Evolutionary conservation across 2,113 vertebrate species (phyloP), one percentile per base, ranked within the genome.

Genomic region (Thunnus maccoyii): DNA sequence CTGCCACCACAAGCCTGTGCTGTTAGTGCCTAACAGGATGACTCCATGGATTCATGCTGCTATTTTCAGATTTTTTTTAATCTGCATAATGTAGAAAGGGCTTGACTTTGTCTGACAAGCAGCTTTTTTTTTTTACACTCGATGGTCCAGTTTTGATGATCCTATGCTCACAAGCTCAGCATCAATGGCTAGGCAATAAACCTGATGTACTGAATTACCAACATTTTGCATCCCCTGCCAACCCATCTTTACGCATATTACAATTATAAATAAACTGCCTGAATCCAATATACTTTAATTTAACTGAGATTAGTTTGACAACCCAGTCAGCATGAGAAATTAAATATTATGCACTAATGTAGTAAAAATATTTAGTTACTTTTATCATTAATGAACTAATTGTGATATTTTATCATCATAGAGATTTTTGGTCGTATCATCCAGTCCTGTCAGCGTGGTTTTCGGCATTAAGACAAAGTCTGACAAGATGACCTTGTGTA

Each of bases 11-110:
- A 48, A 27, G 36, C 76, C 25, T 70, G 50, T 63, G 32, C 51
- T 78, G 27, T 61, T 60, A 25, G 51, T 27, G 67, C 47, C 20
- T 48, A 30, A 61, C 65, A 46, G 57, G 66, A 62, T 30, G 64
- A 52, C 51, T 32, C 44, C 25, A 17, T 50, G 52, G 20, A 62
- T 46, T 70, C 36, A 44, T 57, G 27, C 66, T 51, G 30, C 20
- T 64, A 47, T 17, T 5, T 27, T 32, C 32, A 67, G 67, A 61
- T 30, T 55, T 18, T n/a, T 14, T 51, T 69, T 69, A 16, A 78
- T 54, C 52, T 41, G 46, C 44, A 41, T 41, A 16, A 50, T 72
- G 41, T 36, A 58, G 55, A 63, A 48, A 5, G 4, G 6, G 1
- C 1, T 2, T 51, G 17, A 44, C 60, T 61, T 22, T 74, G 6